Percentiles rank a stretch among this genome's conserved stretches.
phyloP scores from a whole-genome alignment of 2,888 invertebrate genomes.

The Marronus borbonicus region DNA sequence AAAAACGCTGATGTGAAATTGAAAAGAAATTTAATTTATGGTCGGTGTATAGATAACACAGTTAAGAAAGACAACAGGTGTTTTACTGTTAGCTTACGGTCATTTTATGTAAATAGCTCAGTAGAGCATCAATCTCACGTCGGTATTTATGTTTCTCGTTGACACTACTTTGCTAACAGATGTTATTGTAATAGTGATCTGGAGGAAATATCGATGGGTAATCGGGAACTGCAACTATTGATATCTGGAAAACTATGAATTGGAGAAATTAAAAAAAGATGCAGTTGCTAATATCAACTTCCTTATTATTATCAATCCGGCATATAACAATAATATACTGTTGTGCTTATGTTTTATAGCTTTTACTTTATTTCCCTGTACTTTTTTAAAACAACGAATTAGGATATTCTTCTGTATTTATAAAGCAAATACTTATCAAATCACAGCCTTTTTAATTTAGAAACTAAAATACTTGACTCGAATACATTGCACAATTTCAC shows the following conservation, averaged over 20 bases:
- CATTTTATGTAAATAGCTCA: constrained; percentile 6
- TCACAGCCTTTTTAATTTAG: no score
- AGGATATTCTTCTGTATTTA: no score
- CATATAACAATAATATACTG: no score
- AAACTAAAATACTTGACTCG: background rate
- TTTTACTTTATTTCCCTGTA: no score
- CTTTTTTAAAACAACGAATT: no score
- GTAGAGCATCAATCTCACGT: background rate
- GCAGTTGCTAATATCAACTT: no score
- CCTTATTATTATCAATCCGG: no score
- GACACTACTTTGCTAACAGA: constrained; percentile 10
- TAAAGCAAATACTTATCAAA: no score
- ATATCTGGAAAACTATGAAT: no score
- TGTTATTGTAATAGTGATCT: background rate
- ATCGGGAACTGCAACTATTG: no score
- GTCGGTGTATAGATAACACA: background rate
- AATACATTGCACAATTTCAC: background rate
- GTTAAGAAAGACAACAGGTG: constrained; percentile 16
- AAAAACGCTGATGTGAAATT: background rate
- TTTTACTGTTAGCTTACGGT: constrained; percentile 4
- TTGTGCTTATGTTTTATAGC: no score
- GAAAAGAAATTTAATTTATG: constrained; percentile 19
- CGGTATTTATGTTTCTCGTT: constrained; percentile 4
- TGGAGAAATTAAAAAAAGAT: no score
- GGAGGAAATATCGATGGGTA: background rate